Evolutionary conservation across 2,113 vertebrate species (phyloP), one percentile per base, ranked within the genome.

Genomic region (Xyliphius kryptos): DNA sequence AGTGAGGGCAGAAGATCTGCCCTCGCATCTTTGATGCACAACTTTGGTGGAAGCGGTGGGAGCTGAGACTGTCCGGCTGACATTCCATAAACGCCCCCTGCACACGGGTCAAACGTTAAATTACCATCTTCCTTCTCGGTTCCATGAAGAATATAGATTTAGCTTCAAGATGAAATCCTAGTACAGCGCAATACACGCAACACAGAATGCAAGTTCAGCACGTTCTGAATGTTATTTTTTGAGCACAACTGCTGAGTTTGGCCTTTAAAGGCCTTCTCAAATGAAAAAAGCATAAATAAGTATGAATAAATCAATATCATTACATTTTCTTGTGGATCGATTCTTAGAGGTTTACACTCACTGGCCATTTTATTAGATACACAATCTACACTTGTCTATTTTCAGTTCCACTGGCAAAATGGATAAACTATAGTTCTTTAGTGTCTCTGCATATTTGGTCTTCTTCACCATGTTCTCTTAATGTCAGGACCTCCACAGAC

Each of bases 71-170:
- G 54, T 97, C 94, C 0, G 94, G 96, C 73, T 93, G 87, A 76
- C 96, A 99, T 78, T 99, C 95, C 91, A 98, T 92, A 77, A 97
- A 99, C 15, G 89, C 90, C 40, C 96, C 96, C 95, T 98, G 58
- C 10, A 20, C 36, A 36, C 1, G 15, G 32, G 13, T 8, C 6
- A 5, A 20, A 41, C 40, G 13, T 41, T 41, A 5, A 38, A 20
- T 13, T 32, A 32, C 26, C 26, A 32, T 32, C 7, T 32, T 32
- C 26, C 4, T 32, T 6, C 7, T 32, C 26, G 26, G 26, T 32
- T 32, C 26, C 7, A 32, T 32, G 26, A 32, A 32, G 7, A 32
- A 32, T 32, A 32, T 32, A 32, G 26, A 32, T 32, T 32, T 32
- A 32, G 26, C 26, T 6, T 32, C 26, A 32, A 32, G 26, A 32